Evolutionary conservation across 2,113 vertebrate genomes (phyloP).

Genomic region (Oncorhynchus mykiss): DNA sequence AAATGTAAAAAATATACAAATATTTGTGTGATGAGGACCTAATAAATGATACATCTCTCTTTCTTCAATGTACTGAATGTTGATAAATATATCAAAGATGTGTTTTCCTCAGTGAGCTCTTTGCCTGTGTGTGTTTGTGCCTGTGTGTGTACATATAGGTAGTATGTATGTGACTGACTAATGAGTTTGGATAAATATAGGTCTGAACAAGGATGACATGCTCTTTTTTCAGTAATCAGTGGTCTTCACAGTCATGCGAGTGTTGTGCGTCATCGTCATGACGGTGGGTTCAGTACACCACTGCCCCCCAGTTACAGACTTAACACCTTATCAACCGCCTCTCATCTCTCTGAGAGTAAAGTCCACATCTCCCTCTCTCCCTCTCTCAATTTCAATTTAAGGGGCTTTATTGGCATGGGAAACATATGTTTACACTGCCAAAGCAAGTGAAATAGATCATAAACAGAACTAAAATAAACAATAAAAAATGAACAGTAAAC

Average conservation of each 20-base stretch:
- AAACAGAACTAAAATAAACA: too few relatives aligned
- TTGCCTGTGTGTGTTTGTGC: background rate
- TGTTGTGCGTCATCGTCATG: conserved; percentile 5
- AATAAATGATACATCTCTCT: too few relatives aligned
- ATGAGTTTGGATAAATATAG: conserved; percentile 3
- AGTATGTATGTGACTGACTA: background rate
- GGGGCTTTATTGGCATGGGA: too few relatives aligned
- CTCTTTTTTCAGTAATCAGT: background rate
- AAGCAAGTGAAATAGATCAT: too few relatives aligned
- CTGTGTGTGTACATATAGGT: background rate
- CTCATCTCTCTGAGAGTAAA: background rate
- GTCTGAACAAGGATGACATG: conserved; percentile 4
- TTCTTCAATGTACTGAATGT: too few relatives aligned
- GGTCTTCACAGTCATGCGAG: conserved; percentile 11
- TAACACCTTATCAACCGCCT: conserved; percentile 5
- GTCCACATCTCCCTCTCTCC: background rate
- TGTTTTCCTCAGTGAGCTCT: too few relatives aligned
- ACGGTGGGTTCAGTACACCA: conserved; percentile 10
- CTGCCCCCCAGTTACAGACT: conserved; percentile 15
- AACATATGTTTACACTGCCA: too few relatives aligned
- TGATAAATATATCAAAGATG: too few relatives aligned
- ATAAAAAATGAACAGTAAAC: too few relatives aligned
- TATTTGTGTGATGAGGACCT: too few relatives aligned
- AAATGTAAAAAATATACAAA: too few relatives aligned
- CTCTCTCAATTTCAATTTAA: background rate